phyloP scores from a whole-genome alignment of 2,797 vertebrate genomes.

The Crocidura indochinensis region DNA sequence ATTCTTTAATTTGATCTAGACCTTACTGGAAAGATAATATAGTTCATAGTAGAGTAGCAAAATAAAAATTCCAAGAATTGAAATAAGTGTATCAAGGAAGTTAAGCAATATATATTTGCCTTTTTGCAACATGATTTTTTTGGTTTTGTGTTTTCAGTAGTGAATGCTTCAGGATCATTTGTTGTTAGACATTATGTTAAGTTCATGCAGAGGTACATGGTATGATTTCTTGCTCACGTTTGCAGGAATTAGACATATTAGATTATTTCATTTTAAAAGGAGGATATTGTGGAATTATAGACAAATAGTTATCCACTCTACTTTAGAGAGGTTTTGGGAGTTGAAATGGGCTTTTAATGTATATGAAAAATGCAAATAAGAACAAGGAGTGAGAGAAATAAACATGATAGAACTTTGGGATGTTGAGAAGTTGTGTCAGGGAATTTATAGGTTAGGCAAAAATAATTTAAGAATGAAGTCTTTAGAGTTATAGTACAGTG shows the following conservation, averaged over 20 bases:
- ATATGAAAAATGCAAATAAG: not conserved
- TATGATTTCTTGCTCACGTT: constrained; percentile 38
- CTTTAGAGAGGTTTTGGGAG: not conserved
- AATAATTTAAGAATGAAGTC: not conserved
- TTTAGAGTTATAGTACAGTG: no score
- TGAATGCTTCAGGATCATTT: not conserved
- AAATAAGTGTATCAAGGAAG: not conserved
- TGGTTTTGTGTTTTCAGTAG: constrained; percentile 1
- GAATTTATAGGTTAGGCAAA: not conserved
- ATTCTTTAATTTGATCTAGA: not conserved
- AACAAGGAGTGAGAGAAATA: constrained; percentile 29
- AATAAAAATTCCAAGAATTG: constrained; percentile 35
- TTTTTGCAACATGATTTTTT: constrained; percentile 26
- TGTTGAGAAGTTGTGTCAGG: not conserved
- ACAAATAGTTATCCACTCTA: not conserved
- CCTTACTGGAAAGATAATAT: not conserved
- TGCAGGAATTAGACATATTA: constrained; percentile 27
- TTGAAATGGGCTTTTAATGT: not conserved
- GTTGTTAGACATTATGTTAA: not conserved
- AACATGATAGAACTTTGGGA: not conserved
- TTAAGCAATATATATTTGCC: not conserved
- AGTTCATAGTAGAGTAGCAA: not conserved
- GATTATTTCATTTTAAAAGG: constrained; percentile 37
- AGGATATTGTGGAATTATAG: not conserved
- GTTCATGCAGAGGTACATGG: not conserved